Base-by-base conservation (phyloP, 2,797 vertebrate species). In the Hydrolagus colliei region DNA sequence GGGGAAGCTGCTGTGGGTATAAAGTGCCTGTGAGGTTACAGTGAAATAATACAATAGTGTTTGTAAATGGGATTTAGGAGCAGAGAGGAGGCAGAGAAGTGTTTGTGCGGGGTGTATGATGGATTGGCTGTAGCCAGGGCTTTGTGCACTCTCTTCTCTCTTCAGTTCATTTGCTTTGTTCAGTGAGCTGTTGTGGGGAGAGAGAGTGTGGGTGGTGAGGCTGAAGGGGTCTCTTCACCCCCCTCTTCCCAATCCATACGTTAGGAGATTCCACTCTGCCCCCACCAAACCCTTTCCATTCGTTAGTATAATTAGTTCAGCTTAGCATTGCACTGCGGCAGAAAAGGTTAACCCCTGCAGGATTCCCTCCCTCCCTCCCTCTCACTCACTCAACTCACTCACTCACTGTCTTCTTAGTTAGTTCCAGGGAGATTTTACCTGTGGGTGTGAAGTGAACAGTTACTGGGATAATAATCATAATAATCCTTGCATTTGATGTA, bases 301-400 rank as follows among this genome's bases (percentile, higher is more conserved):
- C 12, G 62, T 32, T 80, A 16, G n/a, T 62, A 32, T 65, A 65
- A 67, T 65, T 65, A 80, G 78, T 80, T 80, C 62, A 80, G 61
- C 18, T 16, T 14, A 7, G 22, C 63, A 18, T 35, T 35, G 1
- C 63, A 35, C 62, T 67, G 14, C 63, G 35, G 22, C 62, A 27
- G 4, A 5, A 16, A 52, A 32, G 1, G 13, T 80, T 27, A 80
- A 22, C 52, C 12, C n/a, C 14, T 13, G n/a, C 11, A 80, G n/a
- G 61, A 14, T n/a, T 65, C 2, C 41, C 41, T 52, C 41, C 6
- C 41, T 52, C 41, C 6, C 1, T 52, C 41, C 41, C 41, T 3
- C 41, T 52, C 41, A 52, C 41, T 52, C 41, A 52, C 41, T 52
- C 6, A 3, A 52, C 41, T 52, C 41, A 52, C 41, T 52, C 41